Evolutionary conservation across 1,140 invertebrate species (phyloP).

Genomic region (Acyrthosiphon pisum): DNA sequence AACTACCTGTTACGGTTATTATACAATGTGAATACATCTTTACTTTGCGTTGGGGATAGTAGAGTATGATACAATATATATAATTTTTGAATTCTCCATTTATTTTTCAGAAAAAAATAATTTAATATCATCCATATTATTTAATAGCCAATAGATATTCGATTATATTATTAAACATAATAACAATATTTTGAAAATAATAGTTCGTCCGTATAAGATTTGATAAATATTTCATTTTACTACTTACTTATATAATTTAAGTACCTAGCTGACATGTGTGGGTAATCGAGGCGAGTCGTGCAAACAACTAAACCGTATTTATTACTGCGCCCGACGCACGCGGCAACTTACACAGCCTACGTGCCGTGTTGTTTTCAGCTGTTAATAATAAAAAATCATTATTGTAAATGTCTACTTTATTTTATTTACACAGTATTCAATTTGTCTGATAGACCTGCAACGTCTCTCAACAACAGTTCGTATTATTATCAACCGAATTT

Average conservation of each 20-base stretch:
- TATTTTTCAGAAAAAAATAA: background rate
- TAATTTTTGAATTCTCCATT: background rate
- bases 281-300: background rate
- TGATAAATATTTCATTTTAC: background rate
- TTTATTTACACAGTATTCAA: background rate
- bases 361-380: background rate
- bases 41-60: too few species aligned
- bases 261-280: background rate
- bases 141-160: too few species aligned
- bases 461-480: too few species aligned
- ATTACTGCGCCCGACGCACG: background rate
- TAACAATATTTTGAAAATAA: background rate
- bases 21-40: too few species aligned
- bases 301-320: background rate
- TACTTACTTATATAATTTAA: background rate
- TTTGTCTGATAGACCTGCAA: too few species aligned
- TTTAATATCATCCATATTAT: background rate
- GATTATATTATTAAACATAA: too few species aligned
- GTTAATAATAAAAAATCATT: background rate
- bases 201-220: background rate
- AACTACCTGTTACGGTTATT: too few species aligned
- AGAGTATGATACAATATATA: background rate
- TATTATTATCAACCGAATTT: too few species aligned
- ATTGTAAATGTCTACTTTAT: background rate
- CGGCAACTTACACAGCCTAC: background rate